Conservation (phyloP, 30 jellyfish, hydroid and myxozoan species). For the Catostylus mosaicus region DNA sequence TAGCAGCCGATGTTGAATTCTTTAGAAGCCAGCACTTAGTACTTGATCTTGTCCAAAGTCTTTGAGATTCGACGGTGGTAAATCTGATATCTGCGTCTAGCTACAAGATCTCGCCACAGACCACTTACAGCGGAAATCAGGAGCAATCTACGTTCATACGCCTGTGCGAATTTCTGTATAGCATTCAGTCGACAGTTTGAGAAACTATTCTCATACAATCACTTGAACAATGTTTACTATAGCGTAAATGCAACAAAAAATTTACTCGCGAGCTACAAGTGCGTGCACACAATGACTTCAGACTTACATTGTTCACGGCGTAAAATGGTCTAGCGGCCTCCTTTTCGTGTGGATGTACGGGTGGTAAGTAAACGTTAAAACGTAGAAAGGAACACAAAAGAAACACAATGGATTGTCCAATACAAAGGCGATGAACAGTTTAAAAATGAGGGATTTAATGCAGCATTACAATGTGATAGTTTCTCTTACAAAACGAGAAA, state of each 20-base stretch:
- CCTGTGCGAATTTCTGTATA: background rate
- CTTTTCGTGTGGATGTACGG: conserved; percentile 58
- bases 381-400: conserved; percentile 13
- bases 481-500: too few species aligned
- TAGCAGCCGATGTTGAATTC: conserved; percentile 31
- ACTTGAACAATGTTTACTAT: conserved; percentile 14
- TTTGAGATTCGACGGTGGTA: conserved; percentile 39
- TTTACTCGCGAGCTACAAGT: conserved; percentile 48
- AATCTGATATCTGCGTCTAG: conserved; percentile 35
- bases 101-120: conserved; percentile 42
- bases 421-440: conserved; percentile 18
- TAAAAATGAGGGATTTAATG: conserved; percentile 6
- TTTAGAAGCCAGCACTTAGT: conserved; percentile 44
- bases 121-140: conserved; percentile 66
- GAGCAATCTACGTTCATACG: background rate
- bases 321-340: conserved; percentile 75
- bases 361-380: conserved; percentile 39
- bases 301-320: conserved; percentile 37
- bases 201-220: conserved; percentile 1
- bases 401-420: conserved; percentile 7
- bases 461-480: background rate
- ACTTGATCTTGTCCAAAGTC: conserved; percentile 45
- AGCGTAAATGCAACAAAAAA: conserved; percentile 43
- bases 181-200: background rate
- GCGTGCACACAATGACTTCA: conserved; percentile 53